phyloP scores from a whole-genome alignment of 1,140 invertebrate genomes.

The Sycophila sp. region DNA sequence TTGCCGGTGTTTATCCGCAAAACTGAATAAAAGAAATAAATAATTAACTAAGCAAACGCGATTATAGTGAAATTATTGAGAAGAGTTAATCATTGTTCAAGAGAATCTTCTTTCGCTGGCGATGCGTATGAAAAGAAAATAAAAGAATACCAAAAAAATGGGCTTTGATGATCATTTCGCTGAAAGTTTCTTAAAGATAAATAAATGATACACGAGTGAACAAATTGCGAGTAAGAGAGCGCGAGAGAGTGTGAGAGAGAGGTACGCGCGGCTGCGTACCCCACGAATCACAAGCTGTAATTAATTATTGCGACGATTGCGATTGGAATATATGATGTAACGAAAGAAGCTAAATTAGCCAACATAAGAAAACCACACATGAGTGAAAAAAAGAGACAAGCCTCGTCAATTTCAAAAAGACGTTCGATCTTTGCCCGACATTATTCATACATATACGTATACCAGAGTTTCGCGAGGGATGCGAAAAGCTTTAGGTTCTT shows the following conservation, averaged over 20 bases:
- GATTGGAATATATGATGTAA: constrained; percentile 7
- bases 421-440: constrained; percentile 29
- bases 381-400: not conserved
- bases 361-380: constrained; percentile 1
- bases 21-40: constrained; percentile 39
- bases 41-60: constrained; percentile 20
- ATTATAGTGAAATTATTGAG: constrained; percentile 29
- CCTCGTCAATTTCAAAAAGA: constrained; percentile 33
- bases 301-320: constrained; percentile 17
- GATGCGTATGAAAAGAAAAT: not conserved
- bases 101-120: not conserved
- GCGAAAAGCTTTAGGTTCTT: not conserved
- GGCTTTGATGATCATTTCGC: constrained; percentile 28
- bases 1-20: constrained; percentile 54
- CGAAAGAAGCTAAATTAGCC: not conserved
- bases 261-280: not conserved
- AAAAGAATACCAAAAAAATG: too few relatives aligned
- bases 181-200: constrained; percentile 36
- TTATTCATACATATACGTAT: constrained; percentile 25
- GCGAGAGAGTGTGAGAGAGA: too few relatives aligned
- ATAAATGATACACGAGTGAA: constrained; percentile 10
- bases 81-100: constrained; percentile 7
- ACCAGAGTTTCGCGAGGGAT: too few relatives aligned
- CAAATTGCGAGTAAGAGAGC: too few relatives aligned
- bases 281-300: constrained; percentile 20